Conservation (phyloP, 2,888 invertebrate genomes). For the Drosophila trichaetosa region DNA sequence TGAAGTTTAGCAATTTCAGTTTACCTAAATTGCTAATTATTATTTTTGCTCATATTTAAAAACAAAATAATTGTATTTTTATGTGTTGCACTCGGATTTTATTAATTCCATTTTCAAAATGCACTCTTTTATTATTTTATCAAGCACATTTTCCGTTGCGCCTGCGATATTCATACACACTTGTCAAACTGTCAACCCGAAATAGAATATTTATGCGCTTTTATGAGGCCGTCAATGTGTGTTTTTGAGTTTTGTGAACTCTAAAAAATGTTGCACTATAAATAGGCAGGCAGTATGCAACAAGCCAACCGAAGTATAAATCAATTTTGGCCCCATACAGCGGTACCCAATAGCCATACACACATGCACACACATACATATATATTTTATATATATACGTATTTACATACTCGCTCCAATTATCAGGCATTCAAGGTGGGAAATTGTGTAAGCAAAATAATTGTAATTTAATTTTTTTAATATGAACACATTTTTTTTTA, state of each 20-base stretch:
- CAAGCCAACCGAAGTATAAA: slow-evolving; percentile 45
- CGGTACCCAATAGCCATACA: slow-evolving; percentile 37
- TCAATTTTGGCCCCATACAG: slow-evolving; percentile 76
- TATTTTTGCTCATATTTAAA: background rate
- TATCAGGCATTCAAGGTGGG: slow-evolving; percentile 16
- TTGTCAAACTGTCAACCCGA: slow-evolving; percentile 73
- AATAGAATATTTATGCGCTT: slow-evolving; percentile 75
- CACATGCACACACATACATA: background rate
- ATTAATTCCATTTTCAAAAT: background rate
- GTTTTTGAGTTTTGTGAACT: slow-evolving; percentile 54
- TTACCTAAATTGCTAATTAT: background rate
- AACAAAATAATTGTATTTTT: background rate
- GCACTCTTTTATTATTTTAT: slow-evolving; percentile 17
- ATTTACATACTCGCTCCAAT: slow-evolving; percentile 4
- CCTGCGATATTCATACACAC: slow-evolving; percentile 65
- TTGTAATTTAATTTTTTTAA: background rate
- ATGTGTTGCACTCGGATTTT: background rate
- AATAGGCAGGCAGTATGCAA: slow-evolving; percentile 32
- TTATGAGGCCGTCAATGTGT: slow-evolving; percentile 39
- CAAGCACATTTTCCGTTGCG: slow-evolving; percentile 28
- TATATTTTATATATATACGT: too few species aligned
- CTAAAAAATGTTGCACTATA: slow-evolving; percentile 43
- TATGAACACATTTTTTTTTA: background rate
- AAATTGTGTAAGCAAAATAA: background rate
- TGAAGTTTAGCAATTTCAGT: background rate